Evolutionary conservation across 1,140 invertebrate genomes (phyloP).

Genomic region (Trichomalopsis sarcophagae): DNA sequence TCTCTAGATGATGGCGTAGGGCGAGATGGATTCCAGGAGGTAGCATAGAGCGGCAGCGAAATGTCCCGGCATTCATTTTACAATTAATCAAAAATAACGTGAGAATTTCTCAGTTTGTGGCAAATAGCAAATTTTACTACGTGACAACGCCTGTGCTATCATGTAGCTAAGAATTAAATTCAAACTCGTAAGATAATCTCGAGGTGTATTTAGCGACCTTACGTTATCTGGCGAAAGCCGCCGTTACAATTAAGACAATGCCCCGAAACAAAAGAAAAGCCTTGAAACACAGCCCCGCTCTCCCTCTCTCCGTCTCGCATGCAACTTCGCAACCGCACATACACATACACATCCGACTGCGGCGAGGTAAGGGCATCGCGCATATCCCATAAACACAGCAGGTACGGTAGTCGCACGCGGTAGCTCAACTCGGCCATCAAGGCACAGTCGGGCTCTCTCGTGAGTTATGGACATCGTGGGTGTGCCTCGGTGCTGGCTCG

Average conservation of each 20-base stretch:
- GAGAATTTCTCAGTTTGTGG: no score
- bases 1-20: neutral
- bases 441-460: neutral
- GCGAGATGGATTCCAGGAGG: neutral
- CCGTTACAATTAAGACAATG: conserved; percentile 22
- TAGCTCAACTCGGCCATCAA: neutral
- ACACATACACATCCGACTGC: neutral
- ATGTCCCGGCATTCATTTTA: neutral
- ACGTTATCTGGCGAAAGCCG: neutral
- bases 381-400: conserved; percentile 10
- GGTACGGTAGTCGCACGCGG: neutral
- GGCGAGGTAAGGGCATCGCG: neutral
- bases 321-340: neutral
- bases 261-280: neutral
- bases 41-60: neutral
- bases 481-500: conserved; percentile 34
- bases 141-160: neutral
- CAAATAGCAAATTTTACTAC: no score
- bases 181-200: neutral
- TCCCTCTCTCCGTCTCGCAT: neutral
- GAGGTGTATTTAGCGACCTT: neutral
- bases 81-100: neutral
- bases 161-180: neutral
- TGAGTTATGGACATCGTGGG: conserved; percentile 52
- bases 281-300: neutral